Conservation (phyloP, 2,113 vertebrate genomes). For the Pachyramphus minor region DNA sequence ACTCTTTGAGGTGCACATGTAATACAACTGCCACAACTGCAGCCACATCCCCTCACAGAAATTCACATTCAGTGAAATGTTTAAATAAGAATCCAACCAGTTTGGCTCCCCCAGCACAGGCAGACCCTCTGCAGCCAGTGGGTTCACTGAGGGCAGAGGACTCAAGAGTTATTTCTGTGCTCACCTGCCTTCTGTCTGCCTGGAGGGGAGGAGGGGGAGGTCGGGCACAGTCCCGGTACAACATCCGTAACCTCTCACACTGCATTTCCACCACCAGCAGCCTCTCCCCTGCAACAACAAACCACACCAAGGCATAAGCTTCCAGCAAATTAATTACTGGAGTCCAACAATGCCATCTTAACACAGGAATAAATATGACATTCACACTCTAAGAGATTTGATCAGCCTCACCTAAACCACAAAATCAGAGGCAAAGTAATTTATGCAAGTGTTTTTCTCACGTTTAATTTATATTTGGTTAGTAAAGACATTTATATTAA, state of each 20-base stretch:
- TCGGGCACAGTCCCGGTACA: slow-evolving; percentile 95
- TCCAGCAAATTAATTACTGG: background rate
- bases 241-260: slow-evolving; percentile 92
- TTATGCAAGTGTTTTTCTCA: background rate
- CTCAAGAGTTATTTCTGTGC: background rate
- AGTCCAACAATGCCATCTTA: background rate
- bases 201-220: slow-evolving; percentile 93
- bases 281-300: slow-evolving; percentile 82
- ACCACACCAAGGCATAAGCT: background rate
- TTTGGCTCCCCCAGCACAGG: background rate
- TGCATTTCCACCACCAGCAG: slow-evolving; percentile 92
- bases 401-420: background rate
- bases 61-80: background rate
- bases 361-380: background rate
- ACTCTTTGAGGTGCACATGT: accelerated
- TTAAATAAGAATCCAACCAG: background rate
- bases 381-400: background rate
- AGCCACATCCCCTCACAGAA: background rate
- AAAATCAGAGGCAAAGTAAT: background rate
- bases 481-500: background rate
- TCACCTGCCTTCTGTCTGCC: slow-evolving; percentile 92
- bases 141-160: background rate
- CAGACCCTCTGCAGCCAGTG: background rate
- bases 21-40: background rate
- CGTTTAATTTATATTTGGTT: background rate